phyloP scores from a whole-genome alignment of 2,113 vertebrate species.

The Tonatia bakeri region DNA sequence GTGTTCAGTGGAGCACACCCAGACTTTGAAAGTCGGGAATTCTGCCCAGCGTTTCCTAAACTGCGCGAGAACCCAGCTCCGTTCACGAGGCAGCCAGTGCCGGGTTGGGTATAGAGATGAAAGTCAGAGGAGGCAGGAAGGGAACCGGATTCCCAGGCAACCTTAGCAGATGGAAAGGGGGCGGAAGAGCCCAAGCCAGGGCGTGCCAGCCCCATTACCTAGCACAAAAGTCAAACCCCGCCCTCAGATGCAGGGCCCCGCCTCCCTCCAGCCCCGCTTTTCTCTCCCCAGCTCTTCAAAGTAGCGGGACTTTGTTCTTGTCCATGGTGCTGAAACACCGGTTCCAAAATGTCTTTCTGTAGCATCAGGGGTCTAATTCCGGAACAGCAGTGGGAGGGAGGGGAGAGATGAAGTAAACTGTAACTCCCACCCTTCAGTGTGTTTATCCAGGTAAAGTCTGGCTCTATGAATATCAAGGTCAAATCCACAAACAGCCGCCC shows the following conservation, averaged over 20 bases:
- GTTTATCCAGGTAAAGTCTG: not conserved
- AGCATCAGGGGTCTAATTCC: not conserved
- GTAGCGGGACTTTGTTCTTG: not conserved
- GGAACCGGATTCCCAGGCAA: conserved; percentile 9
- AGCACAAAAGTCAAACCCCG: not conserved
- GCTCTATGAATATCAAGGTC: not conserved
- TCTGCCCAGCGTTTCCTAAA: not conserved
- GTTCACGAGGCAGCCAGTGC: not conserved
- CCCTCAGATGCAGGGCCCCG: too few relatives aligned
- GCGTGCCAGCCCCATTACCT: not conserved
- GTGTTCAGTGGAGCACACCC: not conserved
- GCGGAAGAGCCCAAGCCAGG: not conserved
- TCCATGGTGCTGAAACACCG: conserved; percentile 51
- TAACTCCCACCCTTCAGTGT: not conserved
- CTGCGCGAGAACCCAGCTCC: not conserved
- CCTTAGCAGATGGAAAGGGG: not conserved
- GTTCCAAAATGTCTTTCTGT: accelerated
- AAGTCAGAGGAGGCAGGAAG: not conserved
- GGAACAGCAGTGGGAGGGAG: not conserved
- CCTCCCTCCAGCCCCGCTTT: not conserved
- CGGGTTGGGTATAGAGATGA: not conserved
- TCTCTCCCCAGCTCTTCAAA: not conserved
- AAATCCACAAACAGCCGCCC: not conserved
- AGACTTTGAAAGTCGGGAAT: not conserved
- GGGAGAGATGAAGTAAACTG: not conserved